Evolutionary conservation across 2,113 vertebrate species (phyloP).

Genomic region (Myrmecophaga tridactyla): DNA sequence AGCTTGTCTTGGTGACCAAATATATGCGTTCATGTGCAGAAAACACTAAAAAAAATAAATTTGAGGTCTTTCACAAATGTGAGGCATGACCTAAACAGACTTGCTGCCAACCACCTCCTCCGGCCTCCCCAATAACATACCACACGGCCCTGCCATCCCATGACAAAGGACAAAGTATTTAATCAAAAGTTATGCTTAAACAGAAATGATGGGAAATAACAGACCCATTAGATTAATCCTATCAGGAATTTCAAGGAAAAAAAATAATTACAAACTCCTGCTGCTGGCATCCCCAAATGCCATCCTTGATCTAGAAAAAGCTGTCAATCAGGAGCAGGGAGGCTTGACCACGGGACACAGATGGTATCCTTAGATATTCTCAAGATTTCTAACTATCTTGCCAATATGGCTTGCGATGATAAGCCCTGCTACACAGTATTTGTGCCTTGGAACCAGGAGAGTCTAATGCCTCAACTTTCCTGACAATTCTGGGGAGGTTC

Average conservation of each 20-base stretch:
- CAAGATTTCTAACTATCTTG: not conserved
- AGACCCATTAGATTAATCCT: not conserved
- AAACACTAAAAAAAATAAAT: not conserved
- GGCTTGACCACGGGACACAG: not conserved
- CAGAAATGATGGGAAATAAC: not conserved
- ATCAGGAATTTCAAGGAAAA: not conserved
- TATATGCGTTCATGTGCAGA: not conserved
- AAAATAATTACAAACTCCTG: not conserved
- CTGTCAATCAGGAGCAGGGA: not conserved
- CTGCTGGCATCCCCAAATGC: not conserved
- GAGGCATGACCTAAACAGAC: not conserved
- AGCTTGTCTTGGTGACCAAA: conserved; percentile 12
- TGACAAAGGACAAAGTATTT: not conserved
- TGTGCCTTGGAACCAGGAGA: not conserved
- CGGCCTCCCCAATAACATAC: not conserved
- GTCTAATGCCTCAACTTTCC: not conserved
- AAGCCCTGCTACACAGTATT: not conserved
- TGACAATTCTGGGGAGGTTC: not conserved
- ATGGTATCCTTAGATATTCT: not conserved
- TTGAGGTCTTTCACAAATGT: not conserved
- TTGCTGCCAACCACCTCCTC: not conserved
- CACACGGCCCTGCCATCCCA: not conserved
- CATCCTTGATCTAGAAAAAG: not conserved
- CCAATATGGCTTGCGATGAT: not conserved
- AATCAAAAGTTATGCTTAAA: not conserved